Evolutionary conservation across 92 coral and sea anemone genomes (phyloP).

Genomic region (Montipora capitata): DNA sequence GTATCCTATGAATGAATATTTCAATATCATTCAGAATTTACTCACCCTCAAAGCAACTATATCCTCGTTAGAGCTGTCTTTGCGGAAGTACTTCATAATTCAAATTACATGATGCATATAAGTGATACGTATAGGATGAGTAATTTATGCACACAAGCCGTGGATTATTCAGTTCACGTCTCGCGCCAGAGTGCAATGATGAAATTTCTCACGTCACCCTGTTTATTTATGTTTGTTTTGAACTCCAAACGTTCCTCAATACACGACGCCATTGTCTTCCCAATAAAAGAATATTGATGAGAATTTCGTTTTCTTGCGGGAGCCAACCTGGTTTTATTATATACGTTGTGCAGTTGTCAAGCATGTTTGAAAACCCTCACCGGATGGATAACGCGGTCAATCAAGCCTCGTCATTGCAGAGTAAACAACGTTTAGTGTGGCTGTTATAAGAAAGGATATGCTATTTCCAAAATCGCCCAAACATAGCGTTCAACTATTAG

Average conservation of each 20-base stretch:
- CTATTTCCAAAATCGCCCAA: background rate
- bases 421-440: background rate
- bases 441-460: background rate
- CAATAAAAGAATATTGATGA: conserved; percentile 41
- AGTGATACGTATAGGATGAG: no score
- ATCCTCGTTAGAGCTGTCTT: background rate
- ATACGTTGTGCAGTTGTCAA: conserved; percentile 15
- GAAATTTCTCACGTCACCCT: conserved; percentile 53
- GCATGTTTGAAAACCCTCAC: conserved; percentile 19
- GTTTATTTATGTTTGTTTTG: conserved; percentile 44
- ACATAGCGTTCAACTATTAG: background rate
- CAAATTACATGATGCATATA: background rate
- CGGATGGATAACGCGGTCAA: conserved; percentile 16
- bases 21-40: background rate
- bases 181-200: background rate
- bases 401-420: conserved; percentile 1
- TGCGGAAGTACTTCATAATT: background rate
- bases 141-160: background rate
- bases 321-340: background rate
- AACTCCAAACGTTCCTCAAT: conserved; percentile 29
- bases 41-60: background rate
- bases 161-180: background rate
- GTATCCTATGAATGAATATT: background rate
- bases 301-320: conserved; percentile 11
- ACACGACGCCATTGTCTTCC: conserved; percentile 32